Conservation (phyloP, 1,140 invertebrate species). For the Drosophila insularis region DNA sequence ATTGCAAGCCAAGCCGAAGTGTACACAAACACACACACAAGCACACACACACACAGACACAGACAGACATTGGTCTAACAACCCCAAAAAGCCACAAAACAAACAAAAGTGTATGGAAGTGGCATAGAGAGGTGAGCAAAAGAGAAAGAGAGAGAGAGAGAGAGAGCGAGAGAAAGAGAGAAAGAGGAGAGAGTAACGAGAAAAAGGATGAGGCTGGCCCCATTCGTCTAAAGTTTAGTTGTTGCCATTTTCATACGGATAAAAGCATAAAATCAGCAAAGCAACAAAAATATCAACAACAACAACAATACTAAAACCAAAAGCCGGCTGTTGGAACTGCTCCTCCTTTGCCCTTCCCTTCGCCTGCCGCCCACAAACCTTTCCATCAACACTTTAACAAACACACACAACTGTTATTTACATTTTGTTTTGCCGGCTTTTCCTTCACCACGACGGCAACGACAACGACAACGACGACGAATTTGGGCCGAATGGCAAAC, state of each 20-base stretch:
- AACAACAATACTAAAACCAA: constrained; percentile 53
- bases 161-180: too few relatives aligned
- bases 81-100: constrained; percentile 74
- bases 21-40: constrained; percentile 62
- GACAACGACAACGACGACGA: neutral
- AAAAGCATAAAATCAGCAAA: constrained; percentile 67
- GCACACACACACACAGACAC: constrained; percentile 29
- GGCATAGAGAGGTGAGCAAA: neutral
- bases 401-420: constrained; percentile 59
- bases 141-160: constrained; percentile 11
- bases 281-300: constrained; percentile 26
- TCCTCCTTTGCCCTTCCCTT: neutral
- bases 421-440: constrained; percentile 79
- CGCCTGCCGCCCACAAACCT: neutral
- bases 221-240: constrained; percentile 31
- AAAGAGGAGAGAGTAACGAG: constrained; percentile 16
- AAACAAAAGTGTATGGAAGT: constrained; percentile 45
- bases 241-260: constrained; percentile 27
- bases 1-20: constrained; percentile 76
- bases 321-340: constrained; percentile 54
- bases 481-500: constrained; percentile 1
- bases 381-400: constrained; percentile 8
- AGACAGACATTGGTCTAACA: constrained; percentile 53
- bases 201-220: constrained; percentile 27
- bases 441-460: constrained; percentile 26